phyloP scores from a whole-genome alignment of 2,888 invertebrate genomes.

The Peribatodes rhomboidaria region DNA sequence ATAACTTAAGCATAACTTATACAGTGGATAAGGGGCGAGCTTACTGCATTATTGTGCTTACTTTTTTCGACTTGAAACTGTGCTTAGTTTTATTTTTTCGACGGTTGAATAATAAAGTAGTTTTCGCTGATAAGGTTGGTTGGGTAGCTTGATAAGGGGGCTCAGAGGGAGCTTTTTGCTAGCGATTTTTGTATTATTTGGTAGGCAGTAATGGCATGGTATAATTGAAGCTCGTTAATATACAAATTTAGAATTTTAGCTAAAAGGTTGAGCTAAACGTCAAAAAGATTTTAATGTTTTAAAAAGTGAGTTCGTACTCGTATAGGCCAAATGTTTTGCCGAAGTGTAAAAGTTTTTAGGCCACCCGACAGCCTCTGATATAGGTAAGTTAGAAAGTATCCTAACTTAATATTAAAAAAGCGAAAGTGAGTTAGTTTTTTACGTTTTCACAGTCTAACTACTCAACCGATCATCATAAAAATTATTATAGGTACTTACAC shows the following conservation, averaged over 20 bases:
- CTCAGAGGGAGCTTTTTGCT: constrained; percentile 24
- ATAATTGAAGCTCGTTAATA: not conserved
- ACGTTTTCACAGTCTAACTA: no score
- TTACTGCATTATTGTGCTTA: constrained; percentile 69
- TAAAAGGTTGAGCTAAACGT: not conserved
- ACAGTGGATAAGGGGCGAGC: constrained; percentile 70
- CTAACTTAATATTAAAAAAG: no score
- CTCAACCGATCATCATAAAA: no score
- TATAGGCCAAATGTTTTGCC: no score
- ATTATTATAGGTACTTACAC: no score
- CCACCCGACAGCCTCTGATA: no score
- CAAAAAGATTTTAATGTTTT: no score
- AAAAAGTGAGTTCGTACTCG: no score
- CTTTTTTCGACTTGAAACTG: constrained; percentile 62
- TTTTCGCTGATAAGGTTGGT: constrained; percentile 41
- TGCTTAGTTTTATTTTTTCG: constrained; percentile 58
- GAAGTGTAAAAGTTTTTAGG: no score
- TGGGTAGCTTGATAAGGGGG: constrained; percentile 33
- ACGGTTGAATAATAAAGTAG: constrained; percentile 49
- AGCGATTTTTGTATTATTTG: constrained; percentile 17
- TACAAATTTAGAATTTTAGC: not conserved
- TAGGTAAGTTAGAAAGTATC: no score
- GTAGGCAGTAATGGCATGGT: not conserved
- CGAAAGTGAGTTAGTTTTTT: no score
- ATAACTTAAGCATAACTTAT: constrained; percentile 71